These are phyloP conservation scores for Sceliomorpha sp. DNA, from an alignment of 2,888 invertebrate genomes.

Conservation along the genomic window DNA sequence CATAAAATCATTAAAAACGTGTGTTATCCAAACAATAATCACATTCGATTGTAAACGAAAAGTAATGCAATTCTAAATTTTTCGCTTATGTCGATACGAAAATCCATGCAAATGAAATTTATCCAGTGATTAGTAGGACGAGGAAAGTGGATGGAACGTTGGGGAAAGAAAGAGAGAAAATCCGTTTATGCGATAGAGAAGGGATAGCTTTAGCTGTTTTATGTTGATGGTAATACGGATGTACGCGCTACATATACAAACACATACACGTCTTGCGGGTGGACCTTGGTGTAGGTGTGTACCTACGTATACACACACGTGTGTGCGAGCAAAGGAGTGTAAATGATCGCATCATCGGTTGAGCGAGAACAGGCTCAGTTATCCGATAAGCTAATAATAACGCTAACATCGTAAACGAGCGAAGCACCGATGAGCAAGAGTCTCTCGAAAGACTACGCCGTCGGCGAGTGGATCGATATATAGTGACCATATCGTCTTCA, in stretches of 20 bases:
- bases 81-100: no score
- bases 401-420: constrained; percentile 44
- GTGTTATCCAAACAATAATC: no score
- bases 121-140: no score
- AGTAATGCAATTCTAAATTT: no score
- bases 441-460: constrained; percentile 40
- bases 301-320: no score
- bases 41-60: no score
- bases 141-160: no score
- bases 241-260: constrained; percentile 15
- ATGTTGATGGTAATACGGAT: constrained; percentile 19
- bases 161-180: background rate
- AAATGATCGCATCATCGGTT: constrained; percentile 57
- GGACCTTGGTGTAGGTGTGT: no score
- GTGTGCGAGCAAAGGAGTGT: constrained; percentile 48
- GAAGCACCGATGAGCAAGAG: constrained; percentile 34
- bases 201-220: constrained; percentile 21
- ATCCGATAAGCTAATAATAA: constrained; percentile 62
- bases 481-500: constrained; percentile 43
- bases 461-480: constrained; percentile 38
- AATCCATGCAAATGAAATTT: no score
- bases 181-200: constrained; percentile 12
- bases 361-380: constrained; percentile 56
- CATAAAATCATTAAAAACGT: no score
- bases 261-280: constrained; percentile 7